phyloP scores from a whole-genome alignment of 1,140 invertebrate species.

The Lordiphosa collinella region DNA sequence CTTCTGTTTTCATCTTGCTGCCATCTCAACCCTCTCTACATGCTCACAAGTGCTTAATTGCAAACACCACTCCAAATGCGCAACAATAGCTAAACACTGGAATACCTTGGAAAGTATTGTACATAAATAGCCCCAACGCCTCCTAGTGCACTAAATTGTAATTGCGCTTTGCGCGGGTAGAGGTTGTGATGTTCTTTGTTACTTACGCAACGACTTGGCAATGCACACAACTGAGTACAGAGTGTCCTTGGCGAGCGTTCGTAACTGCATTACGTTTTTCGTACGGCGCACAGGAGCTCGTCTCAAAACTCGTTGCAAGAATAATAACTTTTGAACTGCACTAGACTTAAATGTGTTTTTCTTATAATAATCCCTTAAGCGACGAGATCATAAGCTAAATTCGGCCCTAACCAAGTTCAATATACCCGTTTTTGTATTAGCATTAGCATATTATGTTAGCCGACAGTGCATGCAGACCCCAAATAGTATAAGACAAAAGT shows the following conservation, averaged over 20 bases:
- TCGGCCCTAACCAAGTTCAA: too few species aligned
- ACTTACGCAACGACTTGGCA: not conserved
- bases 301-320: too few species aligned
- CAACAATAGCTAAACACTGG: constrained; percentile 26
- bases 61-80: constrained; percentile 33
- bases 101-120: not conserved
- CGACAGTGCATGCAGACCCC: too few species aligned
- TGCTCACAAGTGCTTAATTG: constrained; percentile 43
- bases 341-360: too few species aligned
- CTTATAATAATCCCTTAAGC: too few species aligned
- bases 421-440: too few species aligned
- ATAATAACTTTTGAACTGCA: too few species aligned
- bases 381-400: too few species aligned
- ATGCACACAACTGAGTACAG: not conserved
- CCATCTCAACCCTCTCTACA: not conserved
- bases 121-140: not conserved
- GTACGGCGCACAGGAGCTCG: too few species aligned
- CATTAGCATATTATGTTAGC: too few species aligned
- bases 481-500: too few species aligned
- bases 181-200: not conserved
- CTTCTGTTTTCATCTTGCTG: not conserved
- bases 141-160: not conserved
- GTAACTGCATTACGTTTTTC: too few species aligned
- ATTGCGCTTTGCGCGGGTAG: not conserved
- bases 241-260: not conserved